phyloP scores from a whole-genome alignment of 2,888 invertebrate species.

The Tenthredo livida region DNA sequence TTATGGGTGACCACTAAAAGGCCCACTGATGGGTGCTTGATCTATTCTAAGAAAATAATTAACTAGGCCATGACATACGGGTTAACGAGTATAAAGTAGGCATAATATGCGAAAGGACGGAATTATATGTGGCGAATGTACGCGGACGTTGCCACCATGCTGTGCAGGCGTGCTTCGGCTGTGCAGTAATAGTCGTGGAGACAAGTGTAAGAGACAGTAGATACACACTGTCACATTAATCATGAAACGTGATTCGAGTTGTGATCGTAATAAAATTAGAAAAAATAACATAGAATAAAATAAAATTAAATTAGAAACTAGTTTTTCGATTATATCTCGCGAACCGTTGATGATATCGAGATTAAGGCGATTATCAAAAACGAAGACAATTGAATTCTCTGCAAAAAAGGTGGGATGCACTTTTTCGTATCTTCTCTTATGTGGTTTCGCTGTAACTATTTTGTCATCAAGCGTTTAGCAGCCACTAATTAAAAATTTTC shows the following conservation, averaged over 20 bases:
- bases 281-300: too few species aligned
- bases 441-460: background rate
- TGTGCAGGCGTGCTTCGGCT: too few species aligned
- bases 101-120: too few species aligned
- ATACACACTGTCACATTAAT: too few species aligned
- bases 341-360: background rate
- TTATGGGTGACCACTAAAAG: background rate
- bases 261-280: too few species aligned
- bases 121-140: too few species aligned
- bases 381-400: background rate
- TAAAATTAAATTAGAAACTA: background rate
- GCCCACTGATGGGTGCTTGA: background rate
- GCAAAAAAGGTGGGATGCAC: background rate
- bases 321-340: background rate
- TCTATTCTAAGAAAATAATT: constrained; percentile 35
- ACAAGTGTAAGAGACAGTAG: too few species aligned
- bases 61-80: constrained; percentile 31
- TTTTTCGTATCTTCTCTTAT: background rate
- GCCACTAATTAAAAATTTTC: too few species aligned
- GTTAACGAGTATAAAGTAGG: constrained; percentile 36
- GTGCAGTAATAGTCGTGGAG: too few species aligned
- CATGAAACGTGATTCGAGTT: too few species aligned
- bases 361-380: background rate
- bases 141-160: too few species aligned
- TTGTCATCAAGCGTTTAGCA: too few species aligned